Evolutionary conservation across 2,797 vertebrate species (phyloP).

Genomic region (Urosaurus nigricauda): DNA sequence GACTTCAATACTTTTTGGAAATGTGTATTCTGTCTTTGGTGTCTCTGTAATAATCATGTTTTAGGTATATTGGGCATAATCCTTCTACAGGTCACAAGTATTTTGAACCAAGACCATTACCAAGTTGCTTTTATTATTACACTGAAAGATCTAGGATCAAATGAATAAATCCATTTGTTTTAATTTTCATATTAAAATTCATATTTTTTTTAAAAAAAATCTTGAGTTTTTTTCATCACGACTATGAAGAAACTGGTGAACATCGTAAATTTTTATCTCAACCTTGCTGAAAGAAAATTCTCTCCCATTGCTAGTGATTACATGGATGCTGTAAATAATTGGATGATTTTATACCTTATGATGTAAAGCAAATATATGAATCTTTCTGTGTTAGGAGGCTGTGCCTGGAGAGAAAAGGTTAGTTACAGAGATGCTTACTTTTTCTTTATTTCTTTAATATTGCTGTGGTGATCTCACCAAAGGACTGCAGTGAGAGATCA

Average conservation of each 20-base stretch:
- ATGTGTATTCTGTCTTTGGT: neutral
- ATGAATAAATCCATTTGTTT: too few relatives aligned
- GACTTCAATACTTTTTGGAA: neutral
- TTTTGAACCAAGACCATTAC: too few relatives aligned
- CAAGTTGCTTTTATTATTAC: too few relatives aligned
- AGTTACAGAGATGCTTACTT: neutral
- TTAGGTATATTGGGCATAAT: neutral
- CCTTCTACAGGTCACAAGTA: too few relatives aligned
- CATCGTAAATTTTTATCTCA: neutral
- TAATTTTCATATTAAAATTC: too few relatives aligned
- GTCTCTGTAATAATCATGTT: neutral
- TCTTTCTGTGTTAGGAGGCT: neutral
- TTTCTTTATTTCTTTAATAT: neutral
- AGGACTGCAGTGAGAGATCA: neutral
- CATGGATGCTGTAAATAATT: neutral
- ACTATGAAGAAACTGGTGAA: too few relatives aligned
- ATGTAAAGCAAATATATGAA: neutral
- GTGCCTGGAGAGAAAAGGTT: neutral
- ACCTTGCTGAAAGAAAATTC: neutral
- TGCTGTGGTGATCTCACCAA: neutral
- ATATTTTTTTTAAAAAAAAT: too few relatives aligned
- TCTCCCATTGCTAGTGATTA: neutral
- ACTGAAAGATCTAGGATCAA: too few relatives aligned
- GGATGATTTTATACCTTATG: neutral
- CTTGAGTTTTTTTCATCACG: too few relatives aligned